Percentiles rank a stretch among this genome's conserved stretches.
phyloP scores from a whole-genome alignment of 92 coral and sea anemone species.

The Desmophyllum pertusum region DNA sequence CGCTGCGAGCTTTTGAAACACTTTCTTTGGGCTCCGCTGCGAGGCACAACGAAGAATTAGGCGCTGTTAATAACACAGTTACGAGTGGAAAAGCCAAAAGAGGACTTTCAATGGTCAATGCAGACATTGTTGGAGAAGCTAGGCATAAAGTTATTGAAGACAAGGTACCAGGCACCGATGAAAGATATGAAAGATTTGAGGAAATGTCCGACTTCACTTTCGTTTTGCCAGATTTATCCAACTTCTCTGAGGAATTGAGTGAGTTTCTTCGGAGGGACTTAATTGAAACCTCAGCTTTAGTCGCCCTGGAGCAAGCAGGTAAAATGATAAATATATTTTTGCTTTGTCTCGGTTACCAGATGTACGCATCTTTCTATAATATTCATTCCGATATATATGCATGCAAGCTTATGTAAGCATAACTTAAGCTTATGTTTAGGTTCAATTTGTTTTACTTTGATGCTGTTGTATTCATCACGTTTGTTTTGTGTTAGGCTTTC shows the following conservation, averaged over 20 bases:
- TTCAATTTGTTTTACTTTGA: neutral
- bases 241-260: slow-evolving; percentile 71
- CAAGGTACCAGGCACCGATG: slow-evolving; percentile 65
- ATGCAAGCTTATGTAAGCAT: neutral
- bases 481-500: neutral
- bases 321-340: neutral
- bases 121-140: slow-evolving; percentile 87
- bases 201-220: slow-evolving; percentile 83
- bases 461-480: too few relatives aligned
- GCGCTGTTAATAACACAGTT: slow-evolving; percentile 1
- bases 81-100: slow-evolving; percentile 70
- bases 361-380: too few relatives aligned
- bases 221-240: slow-evolving; percentile 84
- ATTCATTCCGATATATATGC: neutral
- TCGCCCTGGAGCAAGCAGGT: slow-evolving; percentile 95
- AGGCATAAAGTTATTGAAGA: slow-evolving; percentile 74
- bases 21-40: slow-evolving; percentile 59
- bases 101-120: slow-evolving; percentile 92
- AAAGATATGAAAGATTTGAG: slow-evolving; percentile 74
- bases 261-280: slow-evolving; percentile 87
- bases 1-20: slow-evolving; percentile 68
- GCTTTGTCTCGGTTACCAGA: too few relatives aligned
- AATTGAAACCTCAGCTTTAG: slow-evolving; percentile 87
- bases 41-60: neutral
- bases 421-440: neutral